Percentiles rank a stretch among this genome's conserved stretches.
phyloP scores from a whole-genome alignment of 2,888 invertebrate genomes.

The Neoitamus cyanurus region DNA sequence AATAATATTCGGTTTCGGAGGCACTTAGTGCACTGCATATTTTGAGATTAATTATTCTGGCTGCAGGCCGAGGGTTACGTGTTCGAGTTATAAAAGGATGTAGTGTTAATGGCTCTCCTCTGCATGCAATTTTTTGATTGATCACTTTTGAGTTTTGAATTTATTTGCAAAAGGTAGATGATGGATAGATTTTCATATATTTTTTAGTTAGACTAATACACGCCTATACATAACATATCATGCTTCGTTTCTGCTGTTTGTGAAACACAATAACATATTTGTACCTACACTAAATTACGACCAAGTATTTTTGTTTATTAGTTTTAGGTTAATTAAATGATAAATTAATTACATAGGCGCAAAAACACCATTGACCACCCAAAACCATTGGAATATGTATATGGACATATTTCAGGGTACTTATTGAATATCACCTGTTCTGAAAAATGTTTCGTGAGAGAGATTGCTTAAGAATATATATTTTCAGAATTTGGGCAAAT shows the following conservation, averaged over 20 bases:
- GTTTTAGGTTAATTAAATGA: too few relatives aligned
- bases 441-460: too few relatives aligned
- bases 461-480: too few relatives aligned
- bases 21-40: constrained; percentile 32
- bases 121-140: not conserved
- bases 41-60: not conserved
- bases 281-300: too few relatives aligned
- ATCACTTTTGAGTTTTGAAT: not conserved
- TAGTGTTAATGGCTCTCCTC: not conserved
- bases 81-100: not conserved
- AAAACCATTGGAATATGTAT: too few relatives aligned
- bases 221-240: not conserved
- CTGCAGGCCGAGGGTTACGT: not conserved
- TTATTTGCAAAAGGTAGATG: not conserved
- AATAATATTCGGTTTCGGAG: constrained; percentile 49
- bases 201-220: not conserved
- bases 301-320: too few relatives aligned
- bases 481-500: too few relatives aligned
- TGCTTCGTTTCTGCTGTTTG: not conserved
- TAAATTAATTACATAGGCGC: too few relatives aligned
- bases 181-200: not conserved
- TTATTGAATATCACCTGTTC: too few relatives aligned
- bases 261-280: too few relatives aligned
- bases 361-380: too few relatives aligned
- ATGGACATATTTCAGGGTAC: too few relatives aligned